These are phyloP conservation scores for Atopsyche davidsoni DNA, from an alignment of 1,140 invertebrate species.

Conservation along the genomic window DNA sequence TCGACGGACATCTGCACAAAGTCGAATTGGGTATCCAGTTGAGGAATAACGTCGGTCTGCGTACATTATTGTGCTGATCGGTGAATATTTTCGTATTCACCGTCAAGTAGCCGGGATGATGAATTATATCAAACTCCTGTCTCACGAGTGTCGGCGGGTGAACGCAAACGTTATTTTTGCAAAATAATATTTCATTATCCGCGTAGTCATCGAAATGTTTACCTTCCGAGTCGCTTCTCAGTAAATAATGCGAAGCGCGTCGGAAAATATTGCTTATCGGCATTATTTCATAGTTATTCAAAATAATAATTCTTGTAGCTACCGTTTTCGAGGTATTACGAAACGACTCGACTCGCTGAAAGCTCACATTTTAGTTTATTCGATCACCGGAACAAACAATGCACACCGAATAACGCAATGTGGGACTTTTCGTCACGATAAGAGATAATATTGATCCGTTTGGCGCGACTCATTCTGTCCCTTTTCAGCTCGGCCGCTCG, in stretches of 20 bases:
- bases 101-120: slow-evolving; percentile 88
- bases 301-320: neutral
- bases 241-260: slow-evolving; percentile 69
- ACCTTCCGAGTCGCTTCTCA: slow-evolving; percentile 60
- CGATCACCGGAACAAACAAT: slow-evolving; percentile 9
- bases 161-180: slow-evolving; percentile 93
- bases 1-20: slow-evolving; percentile 77
- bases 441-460: slow-evolving; percentile 22
- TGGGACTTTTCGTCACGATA: slow-evolving; percentile 22
- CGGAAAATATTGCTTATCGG: slow-evolving; percentile 67
- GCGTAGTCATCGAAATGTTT: slow-evolving; percentile 57
- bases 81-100: slow-evolving; percentile 70
- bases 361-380: slow-evolving; percentile 12
- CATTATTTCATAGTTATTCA: slow-evolving; percentile 48
- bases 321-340: neutral
- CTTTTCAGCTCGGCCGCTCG: slow-evolving; percentile 7
- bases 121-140: slow-evolving; percentile 73
- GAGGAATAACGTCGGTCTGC: slow-evolving; percentile 75
- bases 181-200: slow-evolving; percentile 79
- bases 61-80: slow-evolving; percentile 63
- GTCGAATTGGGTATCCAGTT: slow-evolving; percentile 93
- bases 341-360: slow-evolving; percentile 2
- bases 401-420: slow-evolving; percentile 3
- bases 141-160: slow-evolving; percentile 79
- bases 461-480: slow-evolving; percentile 11